These are phyloP conservation scores for Drosophila peninsularis DNA, from an alignment of 2,888 invertebrate genomes.

Conservation along the genomic window DNA sequence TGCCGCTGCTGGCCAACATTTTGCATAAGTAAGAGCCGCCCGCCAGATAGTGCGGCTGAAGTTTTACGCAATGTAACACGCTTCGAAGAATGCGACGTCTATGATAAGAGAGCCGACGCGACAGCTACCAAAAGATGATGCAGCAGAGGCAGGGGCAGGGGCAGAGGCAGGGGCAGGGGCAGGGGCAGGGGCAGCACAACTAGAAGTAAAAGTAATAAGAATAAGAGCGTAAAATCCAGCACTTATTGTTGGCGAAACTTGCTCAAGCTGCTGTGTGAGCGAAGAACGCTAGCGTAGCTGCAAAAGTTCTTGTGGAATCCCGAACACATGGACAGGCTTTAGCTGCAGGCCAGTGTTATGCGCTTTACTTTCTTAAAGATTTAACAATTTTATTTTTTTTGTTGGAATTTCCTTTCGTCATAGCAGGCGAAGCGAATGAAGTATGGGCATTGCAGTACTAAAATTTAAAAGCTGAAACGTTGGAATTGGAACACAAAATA, in stretches of 20 bases:
- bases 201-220: constrained; percentile 6
- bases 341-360: constrained; percentile 1
- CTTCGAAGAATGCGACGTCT: constrained; percentile 37
- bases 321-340: constrained; percentile 5
- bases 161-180: neutral
- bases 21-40: constrained; percentile 32
- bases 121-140: constrained; percentile 17
- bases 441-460: neutral
- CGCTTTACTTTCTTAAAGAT: neutral
- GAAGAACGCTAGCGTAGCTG: constrained; percentile 6
- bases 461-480: neutral
- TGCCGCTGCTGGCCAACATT: constrained; percentile 10
- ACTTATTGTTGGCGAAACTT: constrained; percentile 39
- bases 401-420: neutral
- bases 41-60: constrained; percentile 20
- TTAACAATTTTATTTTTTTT: neutral
- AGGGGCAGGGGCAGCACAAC: neutral
- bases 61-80: constrained; percentile 40
- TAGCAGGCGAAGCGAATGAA: neutral
- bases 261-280: constrained; percentile 18
- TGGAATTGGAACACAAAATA: neutral
- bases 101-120: constrained; percentile 38
- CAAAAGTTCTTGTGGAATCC: constrained; percentile 10
- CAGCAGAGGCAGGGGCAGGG: neutral
- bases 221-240: constrained; percentile 26